A percentile compares a stretch with the other conserved stretches of the same genome.
These are phyloP conservation scores for Anolis apletophallus DNA, from an alignment of 2,797 vertebrate species.

Conservation along the genomic window DNA sequence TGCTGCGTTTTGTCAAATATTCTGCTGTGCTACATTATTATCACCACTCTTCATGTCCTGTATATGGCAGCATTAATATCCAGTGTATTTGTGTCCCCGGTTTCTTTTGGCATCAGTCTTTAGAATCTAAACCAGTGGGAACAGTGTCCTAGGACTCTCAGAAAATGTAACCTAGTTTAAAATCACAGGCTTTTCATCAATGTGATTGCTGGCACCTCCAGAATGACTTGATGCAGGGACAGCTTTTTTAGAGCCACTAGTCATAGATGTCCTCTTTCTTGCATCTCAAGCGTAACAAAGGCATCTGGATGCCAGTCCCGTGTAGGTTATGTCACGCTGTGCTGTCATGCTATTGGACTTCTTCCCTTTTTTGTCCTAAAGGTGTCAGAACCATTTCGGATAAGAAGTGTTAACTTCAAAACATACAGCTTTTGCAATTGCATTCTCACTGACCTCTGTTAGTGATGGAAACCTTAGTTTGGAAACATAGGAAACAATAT, in stretches of 20 bases:
- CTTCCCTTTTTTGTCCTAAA: not conserved
- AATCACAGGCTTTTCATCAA: not conserved
- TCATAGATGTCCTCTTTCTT: not conserved
- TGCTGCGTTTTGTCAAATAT: slow-evolving; percentile 72
- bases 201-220: not conserved
- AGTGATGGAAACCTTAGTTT: not conserved
- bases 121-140: slow-evolving; percentile 20
- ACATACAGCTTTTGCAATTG: not conserved
- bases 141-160: slow-evolving; percentile 25
- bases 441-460: slow-evolving; percentile 7
- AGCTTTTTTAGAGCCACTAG: not conserved
- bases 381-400: not conserved
- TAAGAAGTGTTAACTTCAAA: not conserved
- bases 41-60: slow-evolving; percentile 65
- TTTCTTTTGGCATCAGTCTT: not conserved
- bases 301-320: not conserved
- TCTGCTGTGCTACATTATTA: slow-evolving; percentile 75
- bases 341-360: not conserved
- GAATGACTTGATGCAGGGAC: not conserved
- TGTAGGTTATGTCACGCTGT: not conserved
- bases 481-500: not conserved
- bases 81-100: slow-evolving; percentile 28
- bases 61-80: slow-evolving; percentile 60
- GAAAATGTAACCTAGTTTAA: slow-evolving; percentile 48
- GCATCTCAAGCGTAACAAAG: not conserved